Conservation (phyloP, 1,140 invertebrate species). For the Drosophila micromelanica region DNA sequence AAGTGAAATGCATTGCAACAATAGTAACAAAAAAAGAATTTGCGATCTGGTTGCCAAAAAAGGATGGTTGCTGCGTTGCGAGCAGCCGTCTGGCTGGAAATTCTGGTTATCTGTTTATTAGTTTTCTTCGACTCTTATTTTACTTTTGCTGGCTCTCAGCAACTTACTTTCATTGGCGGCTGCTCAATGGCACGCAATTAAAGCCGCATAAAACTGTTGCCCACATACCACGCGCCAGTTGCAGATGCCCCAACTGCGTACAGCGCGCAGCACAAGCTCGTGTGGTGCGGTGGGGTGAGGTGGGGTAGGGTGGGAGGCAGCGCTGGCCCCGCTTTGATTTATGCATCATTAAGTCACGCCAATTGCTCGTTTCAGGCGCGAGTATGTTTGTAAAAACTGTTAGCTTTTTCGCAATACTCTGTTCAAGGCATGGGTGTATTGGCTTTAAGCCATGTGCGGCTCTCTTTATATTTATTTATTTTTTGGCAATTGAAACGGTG, state of each 20-base stretch:
- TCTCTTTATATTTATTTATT: too few relatives aligned
- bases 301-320: not conserved
- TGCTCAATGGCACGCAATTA: constrained; percentile 38
- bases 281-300: not conserved
- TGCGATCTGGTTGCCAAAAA: constrained; percentile 19
- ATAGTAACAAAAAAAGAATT: constrained; percentile 24
- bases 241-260: constrained; percentile 25
- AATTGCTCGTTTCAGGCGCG: constrained; percentile 68
- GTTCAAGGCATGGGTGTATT: not conserved
- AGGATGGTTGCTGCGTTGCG: constrained; percentile 4
- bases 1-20: constrained; percentile 36
- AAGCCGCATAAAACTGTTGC: constrained; percentile 32
- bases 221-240: constrained; percentile 23
- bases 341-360: constrained; percentile 79
- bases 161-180: constrained; percentile 51
- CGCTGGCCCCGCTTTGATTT: constrained; percentile 53
- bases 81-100: constrained; percentile 53
- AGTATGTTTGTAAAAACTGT: constrained; percentile 32
- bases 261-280: not conserved
- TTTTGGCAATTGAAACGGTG: not conserved
- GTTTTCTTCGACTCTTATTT: constrained; percentile 40
- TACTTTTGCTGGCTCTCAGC: constrained; percentile 20
- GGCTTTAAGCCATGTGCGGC: not conserved
- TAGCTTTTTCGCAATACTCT: constrained; percentile 17
- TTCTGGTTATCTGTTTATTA: constrained; percentile 64